A percentile compares a stretch with the other conserved stretches of the same genome.
phyloP scores from a whole-genome alignment of 1,140 invertebrate species.

The Drosophila nebulosa region DNA sequence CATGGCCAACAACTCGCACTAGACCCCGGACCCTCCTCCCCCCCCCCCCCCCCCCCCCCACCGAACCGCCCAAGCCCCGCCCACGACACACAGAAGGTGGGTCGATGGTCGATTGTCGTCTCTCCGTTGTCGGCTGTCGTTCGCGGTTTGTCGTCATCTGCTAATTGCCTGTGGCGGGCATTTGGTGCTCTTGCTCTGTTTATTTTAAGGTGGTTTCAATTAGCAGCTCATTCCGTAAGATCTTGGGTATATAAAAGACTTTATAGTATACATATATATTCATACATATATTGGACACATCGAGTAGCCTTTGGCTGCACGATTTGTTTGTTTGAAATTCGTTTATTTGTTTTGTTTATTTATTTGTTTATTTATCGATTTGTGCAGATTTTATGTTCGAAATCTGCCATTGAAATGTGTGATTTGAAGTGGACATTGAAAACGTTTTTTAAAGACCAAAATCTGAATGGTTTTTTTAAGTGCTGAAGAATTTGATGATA shows the following conservation, averaged over 20 bases:
- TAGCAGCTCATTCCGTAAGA: conserved; percentile 55
- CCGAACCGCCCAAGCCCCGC: too few relatives aligned
- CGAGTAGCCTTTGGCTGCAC: conserved; percentile 10
- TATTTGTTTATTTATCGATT: conserved; percentile 54
- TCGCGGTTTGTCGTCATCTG: conserved; percentile 42
- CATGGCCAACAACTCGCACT: background rate
- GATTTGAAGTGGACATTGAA: conserved; percentile 19
- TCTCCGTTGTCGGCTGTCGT: background rate
- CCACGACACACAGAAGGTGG: too few relatives aligned
- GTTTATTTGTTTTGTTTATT: conserved; percentile 1
- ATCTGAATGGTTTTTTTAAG: background rate
- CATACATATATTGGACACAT: background rate
- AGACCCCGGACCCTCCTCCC: too few relatives aligned
- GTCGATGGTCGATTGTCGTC: too few relatives aligned
- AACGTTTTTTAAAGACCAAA: conserved; percentile 20
- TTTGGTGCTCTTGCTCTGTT: conserved; percentile 60
- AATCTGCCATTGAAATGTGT: conserved; percentile 22
- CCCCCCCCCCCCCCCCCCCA: too few relatives aligned
- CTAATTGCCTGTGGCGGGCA: conserved; percentile 69
- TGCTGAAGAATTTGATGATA: background rate
- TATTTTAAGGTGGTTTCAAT: conserved; percentile 76
- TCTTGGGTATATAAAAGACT: background rate
- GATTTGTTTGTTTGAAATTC: conserved; percentile 44
- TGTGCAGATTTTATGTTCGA: conserved; percentile 47
- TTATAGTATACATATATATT: background rate